phyloP scores from a whole-genome alignment of 2,113 vertebrate genomes.

The Bubo bubo region DNA sequence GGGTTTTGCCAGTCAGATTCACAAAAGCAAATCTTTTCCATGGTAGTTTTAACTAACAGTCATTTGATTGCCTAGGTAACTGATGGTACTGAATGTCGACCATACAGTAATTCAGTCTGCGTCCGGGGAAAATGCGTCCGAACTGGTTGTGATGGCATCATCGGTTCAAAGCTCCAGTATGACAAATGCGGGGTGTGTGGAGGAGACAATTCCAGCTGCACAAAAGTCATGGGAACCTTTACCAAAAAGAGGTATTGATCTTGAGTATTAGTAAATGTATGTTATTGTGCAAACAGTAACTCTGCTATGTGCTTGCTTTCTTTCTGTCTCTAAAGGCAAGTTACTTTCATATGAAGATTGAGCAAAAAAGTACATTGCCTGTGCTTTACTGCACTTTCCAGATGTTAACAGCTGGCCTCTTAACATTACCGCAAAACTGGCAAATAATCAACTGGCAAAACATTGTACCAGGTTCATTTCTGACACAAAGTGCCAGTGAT shows the following conservation, averaged over 20 bases:
- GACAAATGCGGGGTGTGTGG: slow-evolving; percentile 96
- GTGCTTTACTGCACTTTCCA: background rate
- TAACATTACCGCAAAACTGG: background rate
- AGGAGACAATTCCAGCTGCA: slow-evolving; percentile 91
- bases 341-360: background rate
- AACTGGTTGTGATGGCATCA: slow-evolving; percentile 94
- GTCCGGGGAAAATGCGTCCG: slow-evolving; percentile 92
- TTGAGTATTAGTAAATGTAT: background rate
- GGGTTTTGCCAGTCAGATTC: background rate
- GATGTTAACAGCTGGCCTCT: background rate
- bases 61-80: slow-evolving; percentile 79
- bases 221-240: slow-evolving; percentile 90
- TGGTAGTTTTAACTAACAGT: background rate
- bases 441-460: background rate
- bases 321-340: background rate
- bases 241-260: slow-evolving; percentile 90
- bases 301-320: background rate
- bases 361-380: background rate
- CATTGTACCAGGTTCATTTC: background rate
- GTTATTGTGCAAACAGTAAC: background rate
- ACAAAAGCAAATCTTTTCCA: background rate
- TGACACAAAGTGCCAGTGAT: background rate
- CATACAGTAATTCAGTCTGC: slow-evolving; percentile 92
- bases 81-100: slow-evolving; percentile 93
- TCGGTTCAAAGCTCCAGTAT: slow-evolving; percentile 94